Evolutionary conservation across 2,888 invertebrate genomes (phyloP), one percentile per base, ranked within the genome.

Genomic region (Thereva unica): DNA sequence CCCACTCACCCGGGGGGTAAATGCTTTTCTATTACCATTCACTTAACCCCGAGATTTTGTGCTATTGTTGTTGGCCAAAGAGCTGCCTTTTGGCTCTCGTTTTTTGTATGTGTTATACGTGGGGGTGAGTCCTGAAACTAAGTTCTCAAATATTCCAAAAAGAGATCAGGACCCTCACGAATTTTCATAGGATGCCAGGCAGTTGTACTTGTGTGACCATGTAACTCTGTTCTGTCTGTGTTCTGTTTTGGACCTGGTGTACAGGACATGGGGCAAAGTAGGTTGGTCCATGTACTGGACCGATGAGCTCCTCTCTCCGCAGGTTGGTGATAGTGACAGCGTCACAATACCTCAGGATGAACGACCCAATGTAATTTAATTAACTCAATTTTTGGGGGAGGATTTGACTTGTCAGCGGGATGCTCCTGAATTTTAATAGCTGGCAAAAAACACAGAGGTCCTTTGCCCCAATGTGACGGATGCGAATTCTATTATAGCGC

Each of bases 1-100:
- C 53, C 56, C 44, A 68, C 69, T 69, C 70, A 71, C 59, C 69
- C 63, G 56, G 71, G 70, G 72, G 69, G 72, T 72, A 69, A 69
- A 69, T 69, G 69, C 67, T 67, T 65, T 69, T 69, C 64, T 67
- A 69, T 67, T 69, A 69, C 67, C 55, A 55, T 54, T 47, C 45
- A 53, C 50, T 67, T 50, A 61, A 66, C 66, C 50, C 59, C 23
- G 38, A 59, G 59, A 59, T 49, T 59, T 47, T 38, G 35, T 34
- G 12, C 38, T 37, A 61, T 35, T 12, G 6, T 38, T 37, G 52
- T 10, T 23, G 50, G 23, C 23, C 23, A 2, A 23, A 23, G 23
- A 23, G 23, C 23, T 38, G 35, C 34, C 40, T 61, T 40, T 61
- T 61, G 61, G 40, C 45, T 41, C 64, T 53, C 54, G 47, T 59